Evolutionary conservation across 2,797 vertebrate species (phyloP).

Genomic region (Dryobates pubescens): DNA sequence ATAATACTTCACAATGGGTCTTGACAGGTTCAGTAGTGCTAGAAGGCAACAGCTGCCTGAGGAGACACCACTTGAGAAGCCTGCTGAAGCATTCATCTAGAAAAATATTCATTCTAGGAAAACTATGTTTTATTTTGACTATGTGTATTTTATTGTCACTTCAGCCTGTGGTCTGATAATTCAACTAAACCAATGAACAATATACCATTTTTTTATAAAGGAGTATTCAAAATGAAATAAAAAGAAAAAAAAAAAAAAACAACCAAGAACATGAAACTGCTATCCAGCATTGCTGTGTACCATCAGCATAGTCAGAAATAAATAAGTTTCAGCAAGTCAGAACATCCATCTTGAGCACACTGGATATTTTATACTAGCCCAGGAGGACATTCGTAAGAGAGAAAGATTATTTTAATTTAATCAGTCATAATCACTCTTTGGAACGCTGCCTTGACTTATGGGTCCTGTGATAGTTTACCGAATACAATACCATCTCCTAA

Average conservation of each 20-base stretch:
- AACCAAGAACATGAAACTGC: neutral
- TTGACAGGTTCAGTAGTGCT: conserved; percentile 11
- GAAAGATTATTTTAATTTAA: neutral
- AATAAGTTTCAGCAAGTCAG: neutral
- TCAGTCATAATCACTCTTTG: neutral
- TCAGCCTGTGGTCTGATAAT: neutral
- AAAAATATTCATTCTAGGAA: neutral
- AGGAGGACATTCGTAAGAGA: neutral
- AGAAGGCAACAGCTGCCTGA: neutral
- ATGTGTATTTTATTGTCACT: neutral
- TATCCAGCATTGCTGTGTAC: neutral
- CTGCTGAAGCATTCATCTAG: conserved; percentile 1
- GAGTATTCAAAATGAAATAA: neutral
- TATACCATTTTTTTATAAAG: neutral
- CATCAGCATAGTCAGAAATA: neutral
- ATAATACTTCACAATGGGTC: neutral
- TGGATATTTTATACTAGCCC: neutral
- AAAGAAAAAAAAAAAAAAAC: neutral
- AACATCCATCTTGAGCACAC: neutral
- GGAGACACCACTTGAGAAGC: neutral
- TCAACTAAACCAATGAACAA: neutral
- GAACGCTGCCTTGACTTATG: neutral
- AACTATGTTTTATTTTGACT: neutral
- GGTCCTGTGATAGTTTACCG: neutral
- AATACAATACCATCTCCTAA: neutral